Evolutionary conservation across 92 coral and sea anemone species (phyloP).

Genomic region (Siderastrea radians): DNA sequence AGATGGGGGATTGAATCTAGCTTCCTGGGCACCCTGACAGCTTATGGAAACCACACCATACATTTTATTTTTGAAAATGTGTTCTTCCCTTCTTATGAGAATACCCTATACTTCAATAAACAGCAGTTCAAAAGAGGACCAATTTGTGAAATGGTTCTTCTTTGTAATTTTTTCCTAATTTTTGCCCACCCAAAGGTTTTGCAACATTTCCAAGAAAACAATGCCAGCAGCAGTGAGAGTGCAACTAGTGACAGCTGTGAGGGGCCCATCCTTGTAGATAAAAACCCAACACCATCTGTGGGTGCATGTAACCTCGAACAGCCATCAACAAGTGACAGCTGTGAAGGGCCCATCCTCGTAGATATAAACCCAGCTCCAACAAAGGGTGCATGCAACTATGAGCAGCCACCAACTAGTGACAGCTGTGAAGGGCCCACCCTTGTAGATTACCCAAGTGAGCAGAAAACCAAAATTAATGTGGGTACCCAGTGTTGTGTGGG

Average conservation of each 20-base stretch:
- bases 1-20: not conserved
- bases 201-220: not conserved
- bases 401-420: not conserved
- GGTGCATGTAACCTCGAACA: not conserved
- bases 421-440: not conserved
- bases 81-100: not conserved
- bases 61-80: not conserved
- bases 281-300: too few relatives aligned
- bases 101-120: not conserved
- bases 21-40: not conserved
- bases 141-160: not conserved
- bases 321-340: not conserved
- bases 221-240: not conserved
- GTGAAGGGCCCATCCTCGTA: not conserved
- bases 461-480: not conserved
- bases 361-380: not conserved
- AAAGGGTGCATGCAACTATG: not conserved
- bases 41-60: not conserved
- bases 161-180: not conserved
- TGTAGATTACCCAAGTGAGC: not conserved
- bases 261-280: too few relatives aligned
- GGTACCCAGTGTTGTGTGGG: slow-evolving; percentile 3
- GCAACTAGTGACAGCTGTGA: too few relatives aligned
- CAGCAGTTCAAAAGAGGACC: slow-evolving; percentile 1
- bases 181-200: not conserved